Percentiles rank a stretch among this genome's conserved stretches.
Evolutionary conservation across 2,113 vertebrate genomes (phyloP).

Genomic region (Hippocampus zosterae): DNA sequence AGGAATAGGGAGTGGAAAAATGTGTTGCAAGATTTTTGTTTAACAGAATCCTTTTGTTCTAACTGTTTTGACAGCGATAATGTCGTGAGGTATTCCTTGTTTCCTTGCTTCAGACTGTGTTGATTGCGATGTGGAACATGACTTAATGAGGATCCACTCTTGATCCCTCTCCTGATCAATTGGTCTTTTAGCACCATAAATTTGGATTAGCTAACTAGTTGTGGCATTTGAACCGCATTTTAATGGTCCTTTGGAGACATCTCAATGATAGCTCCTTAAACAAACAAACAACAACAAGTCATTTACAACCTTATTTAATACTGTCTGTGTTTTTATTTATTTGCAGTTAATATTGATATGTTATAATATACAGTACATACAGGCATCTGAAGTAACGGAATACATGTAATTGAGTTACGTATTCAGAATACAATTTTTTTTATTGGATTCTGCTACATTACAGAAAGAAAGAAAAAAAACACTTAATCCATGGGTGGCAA

Average conservation of each 20-base stretch:
- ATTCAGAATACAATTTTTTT: too few species aligned
- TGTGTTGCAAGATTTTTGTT: conserved; percentile 1
- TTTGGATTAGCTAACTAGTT: not conserved
- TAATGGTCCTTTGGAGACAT: not conserved
- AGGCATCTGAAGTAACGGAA: too few species aligned
- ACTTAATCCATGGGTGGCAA: too few species aligned
- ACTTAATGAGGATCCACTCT: not conserved
- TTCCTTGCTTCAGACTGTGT: not conserved
- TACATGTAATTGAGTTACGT: too few species aligned
- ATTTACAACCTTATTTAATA: not conserved
- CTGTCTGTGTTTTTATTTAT: not conserved
- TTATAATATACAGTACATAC: too few species aligned
- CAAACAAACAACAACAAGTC: not conserved
- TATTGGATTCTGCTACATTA: too few species aligned
- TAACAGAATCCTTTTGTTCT: not conserved
- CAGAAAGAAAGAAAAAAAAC: too few species aligned
- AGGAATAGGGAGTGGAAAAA: not conserved
- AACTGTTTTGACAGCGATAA: conserved; percentile 8
- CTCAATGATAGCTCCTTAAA: not conserved
- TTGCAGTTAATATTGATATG: not conserved
- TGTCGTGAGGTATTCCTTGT: not conserved
- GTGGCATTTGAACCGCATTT: not conserved
- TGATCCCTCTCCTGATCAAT: not conserved
- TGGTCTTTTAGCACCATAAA: not conserved
- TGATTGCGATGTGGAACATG: not conserved